phyloP scores from a whole-genome alignment of 2,888 invertebrate genomes.

The Artemia sinica region DNA sequence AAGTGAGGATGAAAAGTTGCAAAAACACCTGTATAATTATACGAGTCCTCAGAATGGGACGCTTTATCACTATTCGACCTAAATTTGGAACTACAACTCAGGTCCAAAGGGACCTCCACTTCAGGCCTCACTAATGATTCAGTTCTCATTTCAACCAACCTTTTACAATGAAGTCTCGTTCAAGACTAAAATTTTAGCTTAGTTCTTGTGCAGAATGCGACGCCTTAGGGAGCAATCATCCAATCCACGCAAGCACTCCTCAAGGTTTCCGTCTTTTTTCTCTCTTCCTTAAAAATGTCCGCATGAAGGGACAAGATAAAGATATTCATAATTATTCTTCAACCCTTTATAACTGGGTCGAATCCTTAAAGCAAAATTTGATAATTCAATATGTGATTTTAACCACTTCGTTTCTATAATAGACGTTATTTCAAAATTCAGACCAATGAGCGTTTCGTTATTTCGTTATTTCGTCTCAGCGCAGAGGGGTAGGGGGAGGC shows the following conservation, averaged over 20 bases:
- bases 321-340: too few relatives aligned
- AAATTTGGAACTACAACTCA: conserved; percentile 40
- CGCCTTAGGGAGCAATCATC: conserved; percentile 3
- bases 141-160: neutral
- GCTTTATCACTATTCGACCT: conserved; percentile 18
- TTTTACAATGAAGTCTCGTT: neutral
- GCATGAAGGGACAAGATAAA: too few relatives aligned
- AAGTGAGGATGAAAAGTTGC: conserved; percentile 8
- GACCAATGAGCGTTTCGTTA: too few relatives aligned
- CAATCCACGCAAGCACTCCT: neutral
- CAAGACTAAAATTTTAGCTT: neutral
- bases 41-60: neutral
- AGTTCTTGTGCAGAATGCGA: neutral
- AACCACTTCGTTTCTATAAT: too few relatives aligned
- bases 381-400: too few relatives aligned
- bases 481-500: too few relatives aligned
- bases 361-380: too few relatives aligned
- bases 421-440: too few relatives aligned
- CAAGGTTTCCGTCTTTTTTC: neutral
- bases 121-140: conserved; percentile 1
- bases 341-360: too few relatives aligned
- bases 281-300: too few relatives aligned
- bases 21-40: neutral
- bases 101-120: conserved; percentile 45
- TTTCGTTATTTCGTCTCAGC: too few relatives aligned